Conservation (phyloP, 2,888 invertebrate species). For the Meghimatium bilineatum region DNA sequence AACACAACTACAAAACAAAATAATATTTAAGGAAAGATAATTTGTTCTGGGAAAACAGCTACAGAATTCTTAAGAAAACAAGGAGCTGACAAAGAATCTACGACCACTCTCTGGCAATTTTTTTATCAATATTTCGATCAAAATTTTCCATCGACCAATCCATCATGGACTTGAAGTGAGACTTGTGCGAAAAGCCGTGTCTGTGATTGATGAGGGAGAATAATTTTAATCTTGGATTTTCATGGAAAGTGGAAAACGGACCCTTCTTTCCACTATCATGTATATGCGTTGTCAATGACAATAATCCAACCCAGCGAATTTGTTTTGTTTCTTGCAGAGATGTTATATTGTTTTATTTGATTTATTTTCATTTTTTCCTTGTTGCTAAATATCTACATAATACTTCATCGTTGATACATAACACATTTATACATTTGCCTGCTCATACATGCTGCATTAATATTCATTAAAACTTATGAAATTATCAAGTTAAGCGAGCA, state of each 20-base stretch:
- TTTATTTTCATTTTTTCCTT: too few relatives aligned
- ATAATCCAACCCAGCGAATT: too few relatives aligned
- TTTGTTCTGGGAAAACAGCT: neutral
- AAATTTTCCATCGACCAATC: constrained; percentile 12
- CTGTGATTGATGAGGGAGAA: neutral
- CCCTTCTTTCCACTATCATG: too few relatives aligned
- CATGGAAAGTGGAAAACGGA: neutral
- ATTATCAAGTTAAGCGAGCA: too few relatives aligned
- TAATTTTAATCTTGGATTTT: constrained; percentile 8
- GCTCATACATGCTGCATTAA: too few relatives aligned
- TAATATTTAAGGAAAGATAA: neutral
- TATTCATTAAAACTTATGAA: too few relatives aligned
- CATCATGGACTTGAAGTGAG: constrained; percentile 8
- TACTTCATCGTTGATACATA: too few relatives aligned
- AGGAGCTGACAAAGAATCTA: neutral
- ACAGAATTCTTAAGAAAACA: neutral
- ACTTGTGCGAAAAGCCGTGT: constrained; percentile 15
- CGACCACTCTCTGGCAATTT: neutral
- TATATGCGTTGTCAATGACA: too few relatives aligned
- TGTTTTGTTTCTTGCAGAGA: too few relatives aligned
- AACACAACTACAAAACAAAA: neutral
- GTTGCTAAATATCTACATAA: too few relatives aligned
- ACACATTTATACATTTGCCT: too few relatives aligned
- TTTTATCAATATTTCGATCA: constrained; percentile 1
- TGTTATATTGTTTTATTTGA: too few relatives aligned